A percentile compares a stretch with the other conserved stretches of the same genome.
Conservation (phyloP, 2,113 vertebrate species). For the Australoheros scitulus region DNA sequence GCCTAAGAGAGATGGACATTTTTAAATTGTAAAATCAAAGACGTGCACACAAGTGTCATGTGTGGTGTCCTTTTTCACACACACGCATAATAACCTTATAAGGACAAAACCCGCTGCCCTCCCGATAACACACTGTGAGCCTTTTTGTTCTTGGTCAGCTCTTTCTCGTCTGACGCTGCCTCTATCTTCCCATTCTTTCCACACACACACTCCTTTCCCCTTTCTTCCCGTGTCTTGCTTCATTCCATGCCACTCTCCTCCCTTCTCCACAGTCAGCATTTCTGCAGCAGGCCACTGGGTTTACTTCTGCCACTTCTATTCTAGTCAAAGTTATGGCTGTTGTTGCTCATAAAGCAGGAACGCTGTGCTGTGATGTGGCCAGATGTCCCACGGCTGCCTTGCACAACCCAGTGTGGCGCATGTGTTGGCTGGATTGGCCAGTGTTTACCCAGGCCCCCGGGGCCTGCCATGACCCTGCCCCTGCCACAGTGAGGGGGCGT, state of each 20-base stretch:
- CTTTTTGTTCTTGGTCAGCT: conserved; percentile 24
- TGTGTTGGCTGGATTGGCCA: conserved; percentile 57
- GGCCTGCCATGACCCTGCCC: conserved; percentile 37
- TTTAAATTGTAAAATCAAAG: background rate
- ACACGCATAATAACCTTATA: conserved; percentile 39
- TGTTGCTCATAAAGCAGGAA: conserved; percentile 69
- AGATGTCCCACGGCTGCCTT: conserved; percentile 64
- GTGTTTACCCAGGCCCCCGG: conserved; percentile 63
- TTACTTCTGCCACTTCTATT: conserved; percentile 54
- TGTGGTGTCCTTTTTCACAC: background rate
- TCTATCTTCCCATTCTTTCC: conserved; percentile 14
- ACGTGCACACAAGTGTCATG: background rate
- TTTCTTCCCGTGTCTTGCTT: conserved; percentile 3
- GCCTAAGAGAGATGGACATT: background rate
- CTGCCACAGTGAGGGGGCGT: conserved; percentile 40
- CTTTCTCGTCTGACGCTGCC: conserved; percentile 4
- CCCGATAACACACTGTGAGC: conserved; percentile 24
- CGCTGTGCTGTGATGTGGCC: conserved; percentile 59
- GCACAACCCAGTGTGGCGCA: conserved; percentile 63
- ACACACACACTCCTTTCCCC: conserved; percentile 21
- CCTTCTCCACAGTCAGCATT: conserved; percentile 53
- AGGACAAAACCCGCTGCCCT: conserved; percentile 36
- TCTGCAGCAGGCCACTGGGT: conserved; percentile 41
- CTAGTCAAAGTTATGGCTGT: conserved; percentile 59
- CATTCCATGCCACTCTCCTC: conserved; percentile 7